Evolutionary conservation across 2,113 vertebrate genomes (phyloP), one percentile per base, ranked within the genome.

Genomic region (Neomonachus schauinslandi): DNA sequence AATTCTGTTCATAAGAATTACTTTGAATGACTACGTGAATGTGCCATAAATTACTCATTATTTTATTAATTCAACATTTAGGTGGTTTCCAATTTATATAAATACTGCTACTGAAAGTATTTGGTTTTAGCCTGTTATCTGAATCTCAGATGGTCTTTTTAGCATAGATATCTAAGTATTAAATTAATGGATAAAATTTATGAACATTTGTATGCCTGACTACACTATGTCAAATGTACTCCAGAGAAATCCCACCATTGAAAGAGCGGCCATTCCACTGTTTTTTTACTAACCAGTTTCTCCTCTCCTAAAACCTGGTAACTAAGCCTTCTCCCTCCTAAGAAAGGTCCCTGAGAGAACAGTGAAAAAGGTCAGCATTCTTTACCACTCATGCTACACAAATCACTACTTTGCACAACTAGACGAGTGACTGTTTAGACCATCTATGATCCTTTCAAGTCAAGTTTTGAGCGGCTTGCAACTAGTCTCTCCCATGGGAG

Each of bases 1-100:
- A 94, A 61, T 91, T 87, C n/a, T 46, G 15, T 71, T 95, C n/a
- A 24, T 55, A 89, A 88, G 26, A 88, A 69, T 77, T 59, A 94
- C 13, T 93, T 96, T 46, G 46, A 72, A 46, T 39, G 69, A 55
- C 77, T 80, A 46, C 7, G 16, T 91, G 16, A 49, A 76, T 61
- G 12, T 26, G 39, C 51, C 31, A 57, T 82, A 51, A 87, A n/a
- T 65, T 22, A 89, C 4, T 94, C 53, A 67, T 82, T 49, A 26
- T 15, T 31, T 65, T 82, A 51, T 51, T 86, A 74, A 90, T 59
- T 87, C 61, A 79, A 46, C 51, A 57, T 79, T 69, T 80, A 36
- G 13, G 46, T 49, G 10, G n/a, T 39, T 69, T 96, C 46, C 55
- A 87, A 69, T 72, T 61, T 63, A 76, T 51, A 71, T 80, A 67